phyloP scores from a whole-genome alignment of 2,888 invertebrate species.

The Cheilosia impressa region DNA sequence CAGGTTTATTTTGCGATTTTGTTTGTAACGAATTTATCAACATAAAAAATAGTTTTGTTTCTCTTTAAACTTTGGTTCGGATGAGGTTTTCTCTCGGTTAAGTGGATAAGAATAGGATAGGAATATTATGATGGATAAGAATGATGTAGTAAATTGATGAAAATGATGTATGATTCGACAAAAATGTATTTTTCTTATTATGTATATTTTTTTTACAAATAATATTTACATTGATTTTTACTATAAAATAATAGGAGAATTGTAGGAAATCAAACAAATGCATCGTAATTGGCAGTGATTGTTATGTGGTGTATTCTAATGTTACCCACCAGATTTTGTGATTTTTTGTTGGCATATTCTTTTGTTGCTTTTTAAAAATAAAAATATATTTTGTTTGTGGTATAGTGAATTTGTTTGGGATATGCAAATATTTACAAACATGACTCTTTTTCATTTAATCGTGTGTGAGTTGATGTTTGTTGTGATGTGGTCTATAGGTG shows the following conservation, averaged over 20 bases:
- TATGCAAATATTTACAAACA: slow-evolving; percentile 5
- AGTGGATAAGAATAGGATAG: slow-evolving; percentile 44
- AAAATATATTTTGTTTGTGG: background rate
- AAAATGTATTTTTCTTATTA: slow-evolving; percentile 42
- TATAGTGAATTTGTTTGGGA: background rate
- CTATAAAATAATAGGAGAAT: slow-evolving; percentile 31
- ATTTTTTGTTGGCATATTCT: slow-evolving; percentile 47
- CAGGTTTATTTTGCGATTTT: slow-evolving; percentile 57
- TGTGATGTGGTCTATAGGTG: background rate
- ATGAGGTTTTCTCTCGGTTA: slow-evolving; percentile 70
- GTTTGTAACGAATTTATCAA: slow-evolving; percentile 65
- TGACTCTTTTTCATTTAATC: background rate
- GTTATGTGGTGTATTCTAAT: slow-evolving; percentile 34
- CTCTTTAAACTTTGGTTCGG: slow-evolving; percentile 55
- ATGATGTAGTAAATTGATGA: slow-evolving; percentile 30
- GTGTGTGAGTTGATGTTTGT: background rate
- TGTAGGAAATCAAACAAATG: slow-evolving; percentile 65
- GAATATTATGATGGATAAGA: slow-evolving; percentile 29
- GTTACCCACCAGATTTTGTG: background rate
- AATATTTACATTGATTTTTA: slow-evolving; percentile 66
- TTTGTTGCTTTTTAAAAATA: slow-evolving; percentile 29
- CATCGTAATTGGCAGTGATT: slow-evolving; percentile 69
- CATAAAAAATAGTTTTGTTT: slow-evolving; percentile 40
- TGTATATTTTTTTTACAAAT: slow-evolving; percentile 76
- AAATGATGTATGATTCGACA: slow-evolving; percentile 70